Base-by-base conservation (phyloP, 2,113 vertebrate species). In the Myrmecobius fasciatus region DNA sequence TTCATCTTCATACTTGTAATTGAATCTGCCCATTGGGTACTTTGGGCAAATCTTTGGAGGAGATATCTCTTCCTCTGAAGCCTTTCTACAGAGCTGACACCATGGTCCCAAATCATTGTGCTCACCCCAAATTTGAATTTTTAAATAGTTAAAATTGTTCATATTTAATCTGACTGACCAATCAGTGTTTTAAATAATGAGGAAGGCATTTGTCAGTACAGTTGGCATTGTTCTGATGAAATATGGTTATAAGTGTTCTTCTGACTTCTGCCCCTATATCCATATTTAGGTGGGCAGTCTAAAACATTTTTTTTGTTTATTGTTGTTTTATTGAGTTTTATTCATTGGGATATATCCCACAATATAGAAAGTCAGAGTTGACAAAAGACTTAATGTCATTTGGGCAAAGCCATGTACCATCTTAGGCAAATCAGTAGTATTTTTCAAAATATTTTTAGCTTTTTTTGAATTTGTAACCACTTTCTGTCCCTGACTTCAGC, bases 121-220 rank as follows among this genome's bases (percentile, higher is more conserved):
- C 47, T 88, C 49, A 12, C 10, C 28, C 89, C n/a, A 83, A 25
- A 75, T 14, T 56, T 93, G 93, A 91, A 93, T 92, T 53, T 95
- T 95, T 83, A 83, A 83, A 43, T 43, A 83, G 67, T 95, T 91
- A n/a, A 67, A 92, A 52, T 89, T 92, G 20, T 96, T 93, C 25
- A 25, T 49, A 93, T 96, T 96, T 96, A 93, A 93, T 36, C 53
- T 96, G 92, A 92, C 89, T 53, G 96, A 91, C 91, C 56, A 96
- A 95, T 97, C 96, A 97, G 60, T 97, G 96, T 97, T 97, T 96
- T 96, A 93, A 93, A 89, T 95, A 89, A 94, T 94, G 60, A 96
- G 94, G 90, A 96, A 91, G 93, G 43, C 83, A 90, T 75, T 95
- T 95, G 90, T 95, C 53, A 53, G 36, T 91, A 94, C 93, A 53